These are phyloP conservation scores for Glyphotaelius pellucidus DNA, from an alignment of 2,888 invertebrate species.

Conservation along the genomic window DNA sequence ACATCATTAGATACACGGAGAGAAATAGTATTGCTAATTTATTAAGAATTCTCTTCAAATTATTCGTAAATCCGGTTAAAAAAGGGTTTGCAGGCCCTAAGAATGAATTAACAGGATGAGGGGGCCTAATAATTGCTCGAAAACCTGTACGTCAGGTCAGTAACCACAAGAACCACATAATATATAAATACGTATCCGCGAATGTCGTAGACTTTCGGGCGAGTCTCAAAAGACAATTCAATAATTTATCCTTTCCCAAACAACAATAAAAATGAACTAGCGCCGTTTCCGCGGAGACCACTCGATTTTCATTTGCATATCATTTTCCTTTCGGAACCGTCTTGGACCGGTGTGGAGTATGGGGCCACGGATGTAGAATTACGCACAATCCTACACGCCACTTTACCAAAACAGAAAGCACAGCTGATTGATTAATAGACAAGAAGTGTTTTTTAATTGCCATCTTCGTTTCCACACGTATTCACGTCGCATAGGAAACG, in stretches of 20 bases:
- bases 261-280: not conserved
- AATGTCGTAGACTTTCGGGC: not conserved
- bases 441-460: slow-evolving; percentile 4
- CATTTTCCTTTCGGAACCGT: slow-evolving; percentile 63
- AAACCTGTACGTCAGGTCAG: too few relatives aligned
- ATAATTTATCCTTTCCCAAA: not conserved
- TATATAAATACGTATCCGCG: not conserved
- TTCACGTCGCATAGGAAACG: not conserved
- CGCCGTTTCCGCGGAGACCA: not conserved
- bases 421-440: not conserved
- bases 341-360: not conserved
- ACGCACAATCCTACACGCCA: slow-evolving; percentile 34
- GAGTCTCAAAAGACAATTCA: not conserved
- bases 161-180: too few relatives aligned
- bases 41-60: too few relatives aligned
- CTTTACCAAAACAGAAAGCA: slow-evolving; percentile 17
- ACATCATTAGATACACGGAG: too few relatives aligned
- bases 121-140: too few relatives aligned
- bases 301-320: slow-evolving; percentile 46
- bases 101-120: too few relatives aligned
- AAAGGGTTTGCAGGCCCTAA: too few relatives aligned
- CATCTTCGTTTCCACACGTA: not conserved
- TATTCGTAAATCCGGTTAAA: too few relatives aligned
- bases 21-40: too few relatives aligned
- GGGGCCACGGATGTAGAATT: not conserved